phyloP scores from a whole-genome alignment of 2,113 vertebrate genomes.

The Romanogobio albipinnatus region DNA sequence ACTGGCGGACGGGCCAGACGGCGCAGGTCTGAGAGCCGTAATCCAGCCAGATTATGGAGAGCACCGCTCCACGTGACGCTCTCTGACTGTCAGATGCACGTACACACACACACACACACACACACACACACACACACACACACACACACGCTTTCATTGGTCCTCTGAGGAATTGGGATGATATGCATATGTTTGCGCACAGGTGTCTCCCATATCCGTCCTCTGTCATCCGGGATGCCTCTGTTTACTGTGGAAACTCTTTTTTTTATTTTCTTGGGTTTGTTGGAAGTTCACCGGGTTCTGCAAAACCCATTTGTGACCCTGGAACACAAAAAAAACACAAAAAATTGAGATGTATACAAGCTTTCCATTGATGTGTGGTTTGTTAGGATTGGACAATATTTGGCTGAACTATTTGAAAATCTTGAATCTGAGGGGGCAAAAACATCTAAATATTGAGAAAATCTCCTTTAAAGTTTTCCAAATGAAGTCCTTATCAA shows the following conservation, averaged over 20 bases:
- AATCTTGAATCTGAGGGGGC: too few relatives aligned
- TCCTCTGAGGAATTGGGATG: background rate
- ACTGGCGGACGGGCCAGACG: conserved; percentile 62
- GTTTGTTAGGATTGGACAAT: too few relatives aligned
- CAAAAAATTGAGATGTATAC: too few relatives aligned
- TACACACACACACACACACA: background rate
- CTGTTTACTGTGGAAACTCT: background rate
- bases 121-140: background rate
- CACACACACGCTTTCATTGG: background rate
- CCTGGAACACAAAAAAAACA: too few relatives aligned
- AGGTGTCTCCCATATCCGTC: background rate
- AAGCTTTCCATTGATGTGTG: too few relatives aligned
- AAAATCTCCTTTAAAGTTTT: too few relatives aligned
- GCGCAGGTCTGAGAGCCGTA: conserved; percentile 64
- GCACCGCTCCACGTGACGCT: conserved; percentile 59
- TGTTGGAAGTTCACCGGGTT: too few relatives aligned
- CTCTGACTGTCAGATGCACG: conserved; percentile 25
- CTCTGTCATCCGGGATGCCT: background rate
- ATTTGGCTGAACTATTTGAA: too few relatives aligned
- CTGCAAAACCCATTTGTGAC: too few relatives aligned
- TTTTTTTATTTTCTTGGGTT: too few relatives aligned
- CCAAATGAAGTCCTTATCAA: too few relatives aligned
- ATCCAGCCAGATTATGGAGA: conserved; percentile 71
- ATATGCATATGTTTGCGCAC: background rate
- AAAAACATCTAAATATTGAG: too few relatives aligned